Conservation (phyloP, 2,113 vertebrate species). For the Corythornis vintsioides region DNA sequence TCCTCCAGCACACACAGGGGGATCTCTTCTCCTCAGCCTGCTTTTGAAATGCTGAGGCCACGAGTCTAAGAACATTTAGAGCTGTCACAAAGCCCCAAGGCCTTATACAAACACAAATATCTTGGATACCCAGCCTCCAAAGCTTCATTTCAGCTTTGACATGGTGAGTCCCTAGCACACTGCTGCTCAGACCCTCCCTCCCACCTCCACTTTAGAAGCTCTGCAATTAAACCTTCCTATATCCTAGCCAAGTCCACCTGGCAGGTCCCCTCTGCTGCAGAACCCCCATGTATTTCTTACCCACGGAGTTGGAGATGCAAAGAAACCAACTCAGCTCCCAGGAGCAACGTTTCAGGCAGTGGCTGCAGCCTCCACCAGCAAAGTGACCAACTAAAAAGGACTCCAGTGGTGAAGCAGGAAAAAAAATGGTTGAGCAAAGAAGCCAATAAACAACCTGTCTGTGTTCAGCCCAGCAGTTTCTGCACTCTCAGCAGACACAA, state of each 20-base stretch:
- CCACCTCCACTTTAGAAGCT: not conserved
- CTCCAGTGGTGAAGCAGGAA: not conserved
- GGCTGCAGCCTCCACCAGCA: not conserved
- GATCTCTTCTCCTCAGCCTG: not conserved
- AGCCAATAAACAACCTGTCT: not conserved
- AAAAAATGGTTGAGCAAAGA: not conserved
- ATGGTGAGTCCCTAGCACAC: not conserved
- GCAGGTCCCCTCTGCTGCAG: not conserved
- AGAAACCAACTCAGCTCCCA: not conserved
- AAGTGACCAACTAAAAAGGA: not conserved
- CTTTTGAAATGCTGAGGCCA: not conserved
- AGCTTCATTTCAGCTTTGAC: not conserved
- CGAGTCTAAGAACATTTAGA: not conserved
- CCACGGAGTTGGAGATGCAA: not conserved
- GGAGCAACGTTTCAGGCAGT: not conserved
- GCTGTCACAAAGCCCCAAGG: not conserved
- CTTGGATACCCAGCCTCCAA: not conserved
- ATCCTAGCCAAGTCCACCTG: not conserved
- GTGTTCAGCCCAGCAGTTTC: not conserved
- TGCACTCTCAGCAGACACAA: not conserved
- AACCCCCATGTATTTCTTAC: not conserved
- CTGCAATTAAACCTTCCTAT: not conserved
- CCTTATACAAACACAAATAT: not conserved
- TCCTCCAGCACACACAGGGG: not conserved
- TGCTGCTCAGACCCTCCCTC: not conserved